Evolutionary conservation across 2,888 invertebrate genomes (phyloP), one percentile per base, ranked within the genome.

Genomic region (Cantharis rufa): DNA sequence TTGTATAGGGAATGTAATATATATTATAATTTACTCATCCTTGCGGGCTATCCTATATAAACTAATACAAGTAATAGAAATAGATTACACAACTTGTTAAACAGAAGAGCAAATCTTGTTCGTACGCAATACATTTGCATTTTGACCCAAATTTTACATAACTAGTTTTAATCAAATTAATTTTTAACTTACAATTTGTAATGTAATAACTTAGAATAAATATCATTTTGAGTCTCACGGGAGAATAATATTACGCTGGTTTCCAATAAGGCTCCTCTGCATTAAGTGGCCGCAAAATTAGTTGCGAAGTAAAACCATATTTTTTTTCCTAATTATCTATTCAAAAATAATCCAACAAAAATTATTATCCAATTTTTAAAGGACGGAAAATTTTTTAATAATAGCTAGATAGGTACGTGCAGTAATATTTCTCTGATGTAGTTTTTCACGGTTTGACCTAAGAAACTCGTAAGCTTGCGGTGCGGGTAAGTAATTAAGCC

Each of bases 401-500:
- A 13, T 9, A 66, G n/a, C 13, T 1, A n/a, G 48, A 48, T 13
- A 48, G 48, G 72, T 70, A 62, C 72, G 69, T 63, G 72, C 62
- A 69, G 48, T 27, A 71, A 78, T 78, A 75, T 75, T 78, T 75
- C 75, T 70, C 21, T 21, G 69, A 70, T 64, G 71, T 62, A 69
- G 75, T 76, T 78, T 78, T 78, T 78, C 76, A 74, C 32, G 72
- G 70, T 75, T 73, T 72, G 76, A 71, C 75, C 76, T 70, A 78
- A 76, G 78, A 68, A 71, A 75, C 72, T 75, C 78, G 78, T 78
- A 76, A 78, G 76, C 74, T 78, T 78, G 80, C 77, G 79, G 76
- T 73, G 63, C 78, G 76, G 78, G 75, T 68, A 78, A 81, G 82
- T 85, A 85, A 85, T 85, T 84, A 85, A 85, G 84, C 83, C 82